Evolutionary conservation across 2,888 invertebrate genomes (phyloP), one percentile per base, ranked within the genome.

Genomic region (Spodoptera littoralis): DNA sequence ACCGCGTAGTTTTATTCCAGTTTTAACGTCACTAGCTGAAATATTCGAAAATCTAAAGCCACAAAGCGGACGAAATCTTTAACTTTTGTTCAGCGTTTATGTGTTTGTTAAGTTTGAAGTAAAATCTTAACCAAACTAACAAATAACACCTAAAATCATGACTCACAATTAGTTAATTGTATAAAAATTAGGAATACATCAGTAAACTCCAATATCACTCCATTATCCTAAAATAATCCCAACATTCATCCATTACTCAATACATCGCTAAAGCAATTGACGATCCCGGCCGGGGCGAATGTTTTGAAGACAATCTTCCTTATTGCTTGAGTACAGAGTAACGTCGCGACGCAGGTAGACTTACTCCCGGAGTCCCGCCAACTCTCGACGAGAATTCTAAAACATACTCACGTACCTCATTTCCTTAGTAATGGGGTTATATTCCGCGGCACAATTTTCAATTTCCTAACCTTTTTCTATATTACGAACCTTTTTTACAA

Each of bases 351-450:
- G 43, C 70, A 69, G 75, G 73, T 73, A 71, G 51, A 69, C 76
- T 77, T 52, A 65, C 65, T 70, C 22, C 59, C 36, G 36, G 49
- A 54, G 68, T 63, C 65, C 65, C 66, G 48, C 65, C 70, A 66
- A 66, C 68, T 52, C 72, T 73, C 74, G 82, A 77, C 79, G 80
- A 67, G 82, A 90, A 90, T 89, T 90, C 87, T 86, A 87, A 88
- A 91, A 88, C 90, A 91, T 89, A 89, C 88, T 90, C 92, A 91
- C 93, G 93, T 92, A 91, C 84, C 93, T 92, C 91, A 93, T 93
- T 93, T 93, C 93, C 93, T 88, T 88, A 88, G 92, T 92, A 92
- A 93, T 93, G 90, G 92, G 88, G 90, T 92, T 92, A 91, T 91
- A 92, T 90, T 91, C 92, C 92, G 90, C 86, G 88, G 90, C 91